phyloP scores from a whole-genome alignment of 35 echinoderm and acorn worm species.

The Amphiura filiformis region DNA sequence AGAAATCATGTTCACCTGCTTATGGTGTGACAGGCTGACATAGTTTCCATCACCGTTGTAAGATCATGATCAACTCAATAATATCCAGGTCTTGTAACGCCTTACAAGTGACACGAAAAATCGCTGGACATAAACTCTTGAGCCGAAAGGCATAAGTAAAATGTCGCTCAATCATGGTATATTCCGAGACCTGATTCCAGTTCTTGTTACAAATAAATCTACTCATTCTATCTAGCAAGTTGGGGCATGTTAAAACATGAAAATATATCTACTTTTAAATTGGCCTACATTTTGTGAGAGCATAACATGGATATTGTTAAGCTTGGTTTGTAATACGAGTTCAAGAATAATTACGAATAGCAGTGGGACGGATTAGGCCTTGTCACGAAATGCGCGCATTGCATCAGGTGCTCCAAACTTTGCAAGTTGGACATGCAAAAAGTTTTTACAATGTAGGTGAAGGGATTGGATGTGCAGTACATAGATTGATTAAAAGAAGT shows the following conservation, averaged over 20 bases:
- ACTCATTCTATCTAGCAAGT: background rate
- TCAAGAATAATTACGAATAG: no score
- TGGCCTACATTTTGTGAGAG: background rate
- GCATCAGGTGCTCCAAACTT: no score
- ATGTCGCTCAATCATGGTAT: background rate
- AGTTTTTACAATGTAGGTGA: no score
- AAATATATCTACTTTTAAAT: background rate
- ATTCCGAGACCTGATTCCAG: background rate
- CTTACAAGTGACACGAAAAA: background rate
- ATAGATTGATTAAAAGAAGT: no score
- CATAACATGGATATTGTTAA: background rate
- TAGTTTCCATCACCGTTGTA: background rate
- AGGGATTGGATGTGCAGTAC: no score
- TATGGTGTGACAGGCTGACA: background rate
- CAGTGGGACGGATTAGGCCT: no score
- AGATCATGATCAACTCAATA: background rate
- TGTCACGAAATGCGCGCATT: no score
- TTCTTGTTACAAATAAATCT: background rate
- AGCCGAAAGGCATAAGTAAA: background rate
- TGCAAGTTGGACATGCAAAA: no score
- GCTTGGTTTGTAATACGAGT: background rate
- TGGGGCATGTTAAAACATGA: background rate
- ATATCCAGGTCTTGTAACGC: background rate
- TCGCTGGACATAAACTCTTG: slow-evolving; percentile 3
- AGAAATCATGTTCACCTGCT: background rate